phyloP scores from a whole-genome alignment of 2,888 invertebrate genomes.

The Arctia plantaginis region DNA sequence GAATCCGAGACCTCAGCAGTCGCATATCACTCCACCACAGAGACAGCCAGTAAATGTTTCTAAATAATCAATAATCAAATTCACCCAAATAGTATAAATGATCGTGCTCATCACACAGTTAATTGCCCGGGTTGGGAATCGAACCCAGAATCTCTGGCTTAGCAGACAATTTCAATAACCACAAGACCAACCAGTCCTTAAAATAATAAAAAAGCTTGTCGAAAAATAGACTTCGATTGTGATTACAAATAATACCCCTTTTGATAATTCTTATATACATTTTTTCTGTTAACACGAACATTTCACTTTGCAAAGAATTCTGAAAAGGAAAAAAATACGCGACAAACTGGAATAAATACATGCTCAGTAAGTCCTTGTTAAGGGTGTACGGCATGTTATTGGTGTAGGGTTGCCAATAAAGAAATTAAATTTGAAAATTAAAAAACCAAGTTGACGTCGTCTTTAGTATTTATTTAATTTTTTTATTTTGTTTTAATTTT shows the following conservation, averaged over 20 bases:
- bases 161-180: neutral
- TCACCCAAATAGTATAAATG: no score
- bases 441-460: neutral
- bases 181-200: neutral
- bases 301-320: neutral
- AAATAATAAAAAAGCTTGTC: neutral
- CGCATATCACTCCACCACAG: no score
- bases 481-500: neutral
- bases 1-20: no score
- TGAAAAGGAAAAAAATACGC: neutral
- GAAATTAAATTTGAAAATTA: neutral
- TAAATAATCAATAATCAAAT: no score
- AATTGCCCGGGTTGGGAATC: no score
- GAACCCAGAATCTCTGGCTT: neutral
- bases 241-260: neutral
- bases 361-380: constrained; percentile 1
- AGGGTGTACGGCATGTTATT: neutral
- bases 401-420: neutral
- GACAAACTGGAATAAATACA: neutral
- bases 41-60: no score
- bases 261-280: neutral
- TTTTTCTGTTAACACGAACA: neutral
- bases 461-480: neutral
- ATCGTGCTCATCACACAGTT: no score
- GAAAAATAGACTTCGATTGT: neutral